Base-by-base conservation (phyloP, 2,888 invertebrate genomes). In the Eristalis tenax region DNA sequence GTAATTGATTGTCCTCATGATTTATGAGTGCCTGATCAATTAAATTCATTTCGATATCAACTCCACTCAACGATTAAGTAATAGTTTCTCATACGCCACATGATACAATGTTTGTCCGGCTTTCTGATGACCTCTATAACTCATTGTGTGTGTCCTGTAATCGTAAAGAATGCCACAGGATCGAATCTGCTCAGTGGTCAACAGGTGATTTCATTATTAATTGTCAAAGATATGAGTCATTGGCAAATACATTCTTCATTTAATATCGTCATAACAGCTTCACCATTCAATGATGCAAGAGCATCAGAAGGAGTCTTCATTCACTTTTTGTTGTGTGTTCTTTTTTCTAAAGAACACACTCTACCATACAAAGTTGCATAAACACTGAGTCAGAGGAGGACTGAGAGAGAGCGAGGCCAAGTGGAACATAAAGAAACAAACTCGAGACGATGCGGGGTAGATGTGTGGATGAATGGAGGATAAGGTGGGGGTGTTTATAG, bases 131-230 rank as follows among this genome's bases (percentile, higher is more conserved):
- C 50, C n/a, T 18, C n/a, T 1, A 18, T 4, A 18, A 43, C n/a
- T 43, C 6, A 35, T 61, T 57, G 38, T 26, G 38, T 63, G 32
- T 15, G 38, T 13, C 26, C 56, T 59, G 66, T 10, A 32, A 32
- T 66, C 32, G 59, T 22, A 22, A 68, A 68, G 22, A 76, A 68
- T 70, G 26, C 43, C 38, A 43, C 26, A 18, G n/a, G 32, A 43
- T 43, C 3, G 28, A 13, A 56, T 23, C 32, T 2, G 18, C 28
- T 57, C 22, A 59, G 23, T 76, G 79, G 78, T 83, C 79, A 83
- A 83, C 80, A 87, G 87, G 87, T 87, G 87, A 87, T 87, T 87
- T 83, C 76, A 80, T 87, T 87, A 83, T 83, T 80, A 87, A 87
- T 87, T 83, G 87, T 83, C 87, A 87, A 83, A 83, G 68, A 83